Evolutionary conservation across 1,140 invertebrate species (phyloP), one percentile per base, ranked within the genome.

Genomic region (Orius insidiosus): DNA sequence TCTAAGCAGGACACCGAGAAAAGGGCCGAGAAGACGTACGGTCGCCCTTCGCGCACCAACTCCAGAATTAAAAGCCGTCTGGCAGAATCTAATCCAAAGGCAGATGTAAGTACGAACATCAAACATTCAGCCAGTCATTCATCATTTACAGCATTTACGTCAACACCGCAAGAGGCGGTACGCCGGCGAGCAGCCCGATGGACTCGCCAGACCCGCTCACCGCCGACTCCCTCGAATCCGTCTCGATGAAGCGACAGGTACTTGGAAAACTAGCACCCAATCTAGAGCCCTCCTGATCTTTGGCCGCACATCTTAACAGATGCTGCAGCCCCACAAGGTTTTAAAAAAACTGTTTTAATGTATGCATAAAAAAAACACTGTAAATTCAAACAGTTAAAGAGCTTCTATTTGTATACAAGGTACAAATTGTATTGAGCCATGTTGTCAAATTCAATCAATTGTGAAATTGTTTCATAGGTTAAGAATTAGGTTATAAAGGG

Each of bases 31-130:
- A 38, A 71, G 76, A 51, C 67, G 78, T 54, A 75, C 79, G 3
- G 60, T 87, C 2, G 70, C 81, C 0, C 60, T 87, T 7, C 64
- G 83, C 19, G 82, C 85, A 1, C 83, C 83, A 0, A 84, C 75
- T 1, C 68, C 77, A 33, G 85, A 88, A 59, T 61, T 85, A 5
- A 88, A 88, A 58, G 82, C 83, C 13, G 81, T 87, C 2, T 88
- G 84, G 85, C 82, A 86, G 59, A 86, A 84, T 56, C 67, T 87
- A n/a, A 67, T 87, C 8, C 80, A 86, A 54, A 67, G 83, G 48
- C 84, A 87, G 65, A 84, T 87, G 82, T 86, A 67, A 76, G 75
- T 33, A n/a, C n/a, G n/a, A n/a, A n/a, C n/a, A n/a, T n/a, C n/a
- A n/a, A n/a, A n/a, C 7, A 24, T 24, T 24, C 24, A 24, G 3